phyloP scores from a whole-genome alignment of 2,113 vertebrate genomes.

The Eonycteris spelaea region DNA sequence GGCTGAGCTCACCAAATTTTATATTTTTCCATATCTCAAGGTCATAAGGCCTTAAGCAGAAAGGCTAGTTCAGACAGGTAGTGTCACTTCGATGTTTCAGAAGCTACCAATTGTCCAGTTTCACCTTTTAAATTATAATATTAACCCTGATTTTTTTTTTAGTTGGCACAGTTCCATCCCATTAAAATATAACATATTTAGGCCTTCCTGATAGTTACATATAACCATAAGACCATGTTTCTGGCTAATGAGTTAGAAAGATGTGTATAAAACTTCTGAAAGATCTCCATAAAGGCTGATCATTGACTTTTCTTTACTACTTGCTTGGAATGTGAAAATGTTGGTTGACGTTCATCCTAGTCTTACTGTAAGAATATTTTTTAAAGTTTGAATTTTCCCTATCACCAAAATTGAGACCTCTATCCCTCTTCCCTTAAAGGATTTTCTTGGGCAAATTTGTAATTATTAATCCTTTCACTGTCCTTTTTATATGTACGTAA shows the following conservation, averaged over 20 bases:
- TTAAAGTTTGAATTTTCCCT: neutral
- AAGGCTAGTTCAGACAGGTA: neutral
- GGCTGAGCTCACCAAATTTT: neutral
- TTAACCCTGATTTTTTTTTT: neutral
- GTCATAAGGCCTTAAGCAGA: neutral
- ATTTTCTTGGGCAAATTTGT: neutral
- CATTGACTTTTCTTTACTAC: neutral
- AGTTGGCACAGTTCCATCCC: neutral
- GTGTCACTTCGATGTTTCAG: neutral
- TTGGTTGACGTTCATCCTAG: neutral
- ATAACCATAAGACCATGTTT: neutral
- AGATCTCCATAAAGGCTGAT: neutral
- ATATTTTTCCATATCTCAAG: neutral
- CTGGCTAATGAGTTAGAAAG: neutral
- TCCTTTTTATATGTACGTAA: neutral
- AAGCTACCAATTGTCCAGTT: neutral
- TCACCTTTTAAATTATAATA: neutral
- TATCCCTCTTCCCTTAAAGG: neutral
- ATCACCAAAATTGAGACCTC: neutral
- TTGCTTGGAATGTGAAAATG: neutral
- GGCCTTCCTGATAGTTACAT: neutral
- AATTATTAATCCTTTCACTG: neutral
- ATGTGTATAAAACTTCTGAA: neutral
- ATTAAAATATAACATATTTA: neutral
- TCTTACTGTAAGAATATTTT: neutral